phyloP scores from a whole-genome alignment of 2,113 vertebrate species.

The Brienomyrus longianalis region DNA sequence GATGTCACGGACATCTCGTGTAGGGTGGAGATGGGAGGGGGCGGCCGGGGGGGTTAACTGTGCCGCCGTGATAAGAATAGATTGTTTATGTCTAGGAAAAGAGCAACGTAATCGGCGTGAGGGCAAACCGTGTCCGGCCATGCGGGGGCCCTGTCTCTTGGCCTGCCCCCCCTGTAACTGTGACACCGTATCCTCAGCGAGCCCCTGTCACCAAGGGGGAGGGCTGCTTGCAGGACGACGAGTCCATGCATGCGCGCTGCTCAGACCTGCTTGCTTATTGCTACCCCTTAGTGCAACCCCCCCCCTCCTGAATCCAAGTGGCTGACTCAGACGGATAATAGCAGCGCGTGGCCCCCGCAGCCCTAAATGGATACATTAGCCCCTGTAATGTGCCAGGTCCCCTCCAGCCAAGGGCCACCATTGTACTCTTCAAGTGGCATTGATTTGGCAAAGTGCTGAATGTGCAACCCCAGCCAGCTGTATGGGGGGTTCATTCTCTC shows the following conservation, averaged over 20 bases:
- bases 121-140: neutral
- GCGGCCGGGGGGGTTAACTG: slow-evolving; percentile 73
- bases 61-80: slow-evolving; percentile 76
- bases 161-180: neutral
- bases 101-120: slow-evolving; percentile 32
- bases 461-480: slow-evolving; percentile 86
- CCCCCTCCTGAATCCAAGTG: slow-evolving; percentile 2
- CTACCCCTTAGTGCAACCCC: neutral
- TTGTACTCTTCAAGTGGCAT: slow-evolving; percentile 98
- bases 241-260: slow-evolving; percentile 10
- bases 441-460: slow-evolving; percentile 99
- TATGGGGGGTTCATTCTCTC: slow-evolving; percentile 50
- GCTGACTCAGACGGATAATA: slow-evolving; percentile 98
- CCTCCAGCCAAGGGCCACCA: slow-evolving; percentile 76
- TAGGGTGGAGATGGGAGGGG: slow-evolving; percentile 28
- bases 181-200: neutral
- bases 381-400: slow-evolving; percentile 91
- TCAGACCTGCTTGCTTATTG: neutral
- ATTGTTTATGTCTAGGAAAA: slow-evolving; percentile 56
- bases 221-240: neutral
- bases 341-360: slow-evolving; percentile 82
- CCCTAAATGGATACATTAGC: slow-evolving; percentile 99
- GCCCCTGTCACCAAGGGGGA: slow-evolving; percentile 13
- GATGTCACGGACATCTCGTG: slow-evolving; percentile 92
- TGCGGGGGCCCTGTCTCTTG: slow-evolving; percentile 43